These are phyloP conservation scores for Ectropis grisescens DNA, from an alignment of 1,140 invertebrate species.

Conservation along the genomic window DNA sequence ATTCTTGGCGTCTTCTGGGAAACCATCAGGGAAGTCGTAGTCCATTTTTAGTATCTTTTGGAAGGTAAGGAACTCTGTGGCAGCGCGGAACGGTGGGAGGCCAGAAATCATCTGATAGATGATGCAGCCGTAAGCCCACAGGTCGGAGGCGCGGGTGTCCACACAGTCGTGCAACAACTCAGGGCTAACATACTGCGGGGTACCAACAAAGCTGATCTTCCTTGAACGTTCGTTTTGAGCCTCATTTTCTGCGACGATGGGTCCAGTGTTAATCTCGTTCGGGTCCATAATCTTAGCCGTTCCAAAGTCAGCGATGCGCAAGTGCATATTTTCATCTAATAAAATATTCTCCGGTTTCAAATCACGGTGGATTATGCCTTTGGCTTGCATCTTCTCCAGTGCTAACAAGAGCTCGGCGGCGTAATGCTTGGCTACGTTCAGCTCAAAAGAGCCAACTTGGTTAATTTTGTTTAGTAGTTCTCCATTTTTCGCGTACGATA, in stretches of 20 bases:
- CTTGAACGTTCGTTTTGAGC: conserved; percentile 61
- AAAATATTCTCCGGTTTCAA: conserved; percentile 93
- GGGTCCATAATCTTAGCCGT: conserved; percentile 88
- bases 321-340: conserved; percentile 95
- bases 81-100: conserved; percentile 90
- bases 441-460: conserved; percentile 91
- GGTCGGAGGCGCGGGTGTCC: conserved; percentile 86
- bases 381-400: conserved; percentile 91
- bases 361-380: conserved; percentile 94
- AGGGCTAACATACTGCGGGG: conserved; percentile 98
- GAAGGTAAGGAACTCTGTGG: conserved; percentile 97
- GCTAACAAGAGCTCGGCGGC: conserved; percentile 93
- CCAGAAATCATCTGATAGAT: conserved; percentile 98
- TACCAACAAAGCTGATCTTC: conserved; percentile 96
- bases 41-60: conserved; percentile 94
- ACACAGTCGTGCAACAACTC: conserved; percentile 90
- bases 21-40: conserved; percentile 94
- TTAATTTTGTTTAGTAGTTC: conserved; percentile 94
- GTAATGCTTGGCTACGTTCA: conserved; percentile 93
- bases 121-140: conserved; percentile 99
- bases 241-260: conserved; percentile 33
- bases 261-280: conserved; percentile 29
- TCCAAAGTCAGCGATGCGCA: conserved; percentile 97
- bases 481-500: conserved; percentile 95
- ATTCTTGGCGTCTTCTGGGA: conserved; percentile 86